Evolutionary conservation across 2,797 vertebrate genomes (phyloP).

Genomic region (Cuculus canorus): DNA sequence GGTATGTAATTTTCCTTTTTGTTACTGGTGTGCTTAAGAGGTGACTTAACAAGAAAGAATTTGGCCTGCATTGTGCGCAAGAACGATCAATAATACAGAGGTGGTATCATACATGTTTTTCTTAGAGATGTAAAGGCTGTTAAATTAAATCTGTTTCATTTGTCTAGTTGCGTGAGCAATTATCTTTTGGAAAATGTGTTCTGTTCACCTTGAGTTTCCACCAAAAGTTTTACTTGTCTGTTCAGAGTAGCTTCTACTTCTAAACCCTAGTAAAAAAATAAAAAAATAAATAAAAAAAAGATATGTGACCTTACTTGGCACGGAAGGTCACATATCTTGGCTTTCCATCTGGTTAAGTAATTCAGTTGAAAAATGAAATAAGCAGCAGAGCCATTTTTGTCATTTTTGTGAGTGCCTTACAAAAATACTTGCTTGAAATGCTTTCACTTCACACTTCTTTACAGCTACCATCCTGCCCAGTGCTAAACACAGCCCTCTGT

Average conservation of each 20-base stretch:
- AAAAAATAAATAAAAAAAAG: too few species aligned
- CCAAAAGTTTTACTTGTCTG: background rate
- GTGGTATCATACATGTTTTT: background rate
- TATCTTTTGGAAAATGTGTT: background rate
- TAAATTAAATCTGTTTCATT: background rate
- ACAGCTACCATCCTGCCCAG: conserved; percentile 9
- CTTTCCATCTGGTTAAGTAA: conserved; percentile 49
- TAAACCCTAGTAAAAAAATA: background rate
- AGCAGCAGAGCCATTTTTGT: conserved; percentile 45
- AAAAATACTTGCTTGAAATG: conserved; percentile 37
- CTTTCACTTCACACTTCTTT: conserved; percentile 33
- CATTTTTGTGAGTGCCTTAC: conserved; percentile 19
- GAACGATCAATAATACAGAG: background rate
- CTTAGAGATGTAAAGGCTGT: background rate
- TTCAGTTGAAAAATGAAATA: conserved; percentile 32
- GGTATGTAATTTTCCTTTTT: background rate
- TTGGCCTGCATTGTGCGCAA: background rate
- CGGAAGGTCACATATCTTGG: conserved; percentile 17
- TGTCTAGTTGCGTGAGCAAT: background rate
- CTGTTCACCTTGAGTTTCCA: background rate
- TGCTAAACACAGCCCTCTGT: conserved; percentile 21
- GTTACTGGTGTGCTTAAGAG: background rate
- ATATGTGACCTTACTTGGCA: conserved; percentile 9
- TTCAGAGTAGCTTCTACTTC: background rate
- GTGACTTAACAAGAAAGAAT: background rate